Conservation (phyloP, 2,113 vertebrate genomes). For the Atractosteus spatula region DNA sequence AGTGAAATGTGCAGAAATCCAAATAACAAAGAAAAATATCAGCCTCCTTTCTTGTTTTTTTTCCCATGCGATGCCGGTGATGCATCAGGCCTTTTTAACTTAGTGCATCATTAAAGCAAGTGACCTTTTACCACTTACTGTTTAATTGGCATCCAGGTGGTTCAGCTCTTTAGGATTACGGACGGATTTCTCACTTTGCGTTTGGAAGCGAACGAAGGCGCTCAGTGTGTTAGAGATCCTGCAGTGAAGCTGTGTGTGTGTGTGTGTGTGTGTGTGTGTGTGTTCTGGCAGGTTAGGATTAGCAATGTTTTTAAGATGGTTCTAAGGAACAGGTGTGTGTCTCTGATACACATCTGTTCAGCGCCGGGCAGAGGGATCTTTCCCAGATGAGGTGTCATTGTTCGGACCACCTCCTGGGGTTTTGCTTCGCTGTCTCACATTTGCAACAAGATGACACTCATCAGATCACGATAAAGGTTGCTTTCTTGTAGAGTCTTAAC, state of each 20-base stretch:
- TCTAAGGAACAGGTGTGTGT: neutral
- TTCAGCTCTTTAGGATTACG: neutral
- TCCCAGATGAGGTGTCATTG: too few relatives aligned
- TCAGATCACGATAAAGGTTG: too few relatives aligned
- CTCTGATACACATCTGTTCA: too few relatives aligned
- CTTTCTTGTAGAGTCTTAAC: too few relatives aligned
- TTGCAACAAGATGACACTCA: too few relatives aligned
- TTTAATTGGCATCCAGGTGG: neutral
- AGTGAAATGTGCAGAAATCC: neutral
- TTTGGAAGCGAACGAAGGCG: neutral
- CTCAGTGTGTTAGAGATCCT: neutral
- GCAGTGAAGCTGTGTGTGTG: neutral
- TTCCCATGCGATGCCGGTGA: slow-evolving; percentile 21
- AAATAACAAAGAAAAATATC: neutral
- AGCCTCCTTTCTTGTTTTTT: neutral
- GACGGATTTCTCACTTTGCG: neutral
- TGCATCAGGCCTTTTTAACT: neutral
- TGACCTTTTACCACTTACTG: neutral
- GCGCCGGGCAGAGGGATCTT: too few relatives aligned
- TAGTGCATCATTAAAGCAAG: neutral
- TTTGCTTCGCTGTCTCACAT: too few relatives aligned
- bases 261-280: neutral
- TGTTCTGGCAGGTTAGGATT: neutral
- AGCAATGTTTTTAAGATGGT: neutral
- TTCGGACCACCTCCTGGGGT: too few relatives aligned